A percentile compares a stretch with the other conserved stretches of the same genome.
phyloP scores from a whole-genome alignment of 2,113 vertebrate species.

The Aegotheles bennettii region DNA sequence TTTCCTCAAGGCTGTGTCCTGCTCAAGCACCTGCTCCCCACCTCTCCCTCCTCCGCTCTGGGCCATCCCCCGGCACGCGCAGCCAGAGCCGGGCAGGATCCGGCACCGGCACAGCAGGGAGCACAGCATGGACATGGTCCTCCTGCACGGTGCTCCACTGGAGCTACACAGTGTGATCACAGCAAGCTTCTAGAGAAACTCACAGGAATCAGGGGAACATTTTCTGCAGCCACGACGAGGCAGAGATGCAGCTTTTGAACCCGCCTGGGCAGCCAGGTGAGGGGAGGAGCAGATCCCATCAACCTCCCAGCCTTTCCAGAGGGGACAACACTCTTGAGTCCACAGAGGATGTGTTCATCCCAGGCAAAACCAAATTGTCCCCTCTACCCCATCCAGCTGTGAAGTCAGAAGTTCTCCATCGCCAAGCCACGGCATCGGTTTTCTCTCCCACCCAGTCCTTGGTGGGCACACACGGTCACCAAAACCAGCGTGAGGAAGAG shows the following conservation, averaged over 20 bases:
- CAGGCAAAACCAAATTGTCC: not conserved
- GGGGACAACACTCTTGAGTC: not conserved
- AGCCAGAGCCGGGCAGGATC: not conserved
- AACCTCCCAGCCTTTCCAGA: not conserved
- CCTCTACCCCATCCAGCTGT: accelerated
- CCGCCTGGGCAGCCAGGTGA: not conserved
- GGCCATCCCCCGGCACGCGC: not conserved
- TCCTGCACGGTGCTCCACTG: not conserved
- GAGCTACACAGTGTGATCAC: not conserved
- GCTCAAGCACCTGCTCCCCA: constrained; percentile 6
- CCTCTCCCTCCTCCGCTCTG: not conserved
- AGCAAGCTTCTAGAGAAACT: not conserved
- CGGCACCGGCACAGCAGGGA: not conserved
- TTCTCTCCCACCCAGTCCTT: not conserved
- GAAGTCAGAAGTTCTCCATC: not conserved
- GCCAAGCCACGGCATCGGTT: accelerated
- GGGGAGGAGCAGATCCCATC: not conserved
- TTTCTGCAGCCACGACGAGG: not conserved
- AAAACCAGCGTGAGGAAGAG: not conserved
- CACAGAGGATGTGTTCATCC: not conserved
- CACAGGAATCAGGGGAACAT: not conserved
- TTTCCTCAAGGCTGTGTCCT: not conserved
- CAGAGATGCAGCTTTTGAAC: not conserved
- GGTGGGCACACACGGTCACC: accelerated
- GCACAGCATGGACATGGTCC: not conserved